A percentile compares a stretch with the other conserved stretches of the same genome.
Conservation (phyloP, 2,888 invertebrate species). For the Epinotia demarniana region DNA sequence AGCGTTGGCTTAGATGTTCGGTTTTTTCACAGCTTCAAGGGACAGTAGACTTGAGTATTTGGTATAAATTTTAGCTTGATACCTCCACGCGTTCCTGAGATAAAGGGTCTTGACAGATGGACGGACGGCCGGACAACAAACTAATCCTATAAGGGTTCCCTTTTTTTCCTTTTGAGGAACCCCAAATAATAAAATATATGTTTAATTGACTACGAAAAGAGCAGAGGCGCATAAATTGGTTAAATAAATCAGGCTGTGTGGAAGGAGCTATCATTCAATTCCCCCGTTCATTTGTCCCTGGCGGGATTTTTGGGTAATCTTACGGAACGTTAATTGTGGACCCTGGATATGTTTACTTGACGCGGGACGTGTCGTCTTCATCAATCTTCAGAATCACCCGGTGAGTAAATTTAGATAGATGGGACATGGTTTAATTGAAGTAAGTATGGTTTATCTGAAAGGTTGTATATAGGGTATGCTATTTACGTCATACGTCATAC, state of each 20-base stretch:
- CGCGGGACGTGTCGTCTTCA: slow-evolving; percentile 48
- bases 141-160: too few species aligned
- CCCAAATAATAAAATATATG: too few species aligned
- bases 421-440: background rate
- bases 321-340: slow-evolving; percentile 53
- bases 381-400: slow-evolving; percentile 49
- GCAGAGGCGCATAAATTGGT: slow-evolving; percentile 13
- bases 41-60: too few species aligned
- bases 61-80: too few species aligned
- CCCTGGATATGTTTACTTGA: slow-evolving; percentile 49
- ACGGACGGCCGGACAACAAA: too few species aligned
- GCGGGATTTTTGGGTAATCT: slow-evolving; percentile 48
- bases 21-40: too few species aligned
- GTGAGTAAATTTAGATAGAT: slow-evolving; percentile 24
- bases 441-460: slow-evolving; percentile 9
- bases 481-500: too few species aligned
- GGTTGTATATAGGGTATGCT: background rate
- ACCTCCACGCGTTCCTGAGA: too few species aligned
- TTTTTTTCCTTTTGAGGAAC: too few species aligned
- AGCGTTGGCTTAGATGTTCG: too few species aligned
- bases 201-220: too few species aligned
- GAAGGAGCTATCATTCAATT: slow-evolving; percentile 69
- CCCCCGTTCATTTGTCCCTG: slow-evolving; percentile 62
- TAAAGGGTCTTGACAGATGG: too few species aligned
- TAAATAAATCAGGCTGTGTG: slow-evolving; percentile 55